Evolutionary conservation across 2,113 vertebrate species (phyloP).

Genomic region (Trematomus loennbergii): DNA sequence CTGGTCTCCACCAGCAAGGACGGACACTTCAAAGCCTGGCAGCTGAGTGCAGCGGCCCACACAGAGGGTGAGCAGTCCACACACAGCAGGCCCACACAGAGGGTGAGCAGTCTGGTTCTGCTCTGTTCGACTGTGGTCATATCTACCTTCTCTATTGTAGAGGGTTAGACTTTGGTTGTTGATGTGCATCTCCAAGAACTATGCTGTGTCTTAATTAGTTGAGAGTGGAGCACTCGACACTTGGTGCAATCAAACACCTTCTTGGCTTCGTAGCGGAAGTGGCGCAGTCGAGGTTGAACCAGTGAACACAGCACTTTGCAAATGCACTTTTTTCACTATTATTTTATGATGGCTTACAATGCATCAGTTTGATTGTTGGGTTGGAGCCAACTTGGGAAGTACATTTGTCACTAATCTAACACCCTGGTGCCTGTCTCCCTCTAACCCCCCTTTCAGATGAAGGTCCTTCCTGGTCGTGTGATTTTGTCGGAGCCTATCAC

Average conservation of each 20-base stretch:
- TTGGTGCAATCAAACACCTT: too few species aligned
- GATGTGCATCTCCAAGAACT: neutral
- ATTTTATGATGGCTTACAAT: too few species aligned
- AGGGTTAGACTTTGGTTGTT: neutral
- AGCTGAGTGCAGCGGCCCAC: slow-evolving; percentile 83
- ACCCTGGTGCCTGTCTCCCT: neutral
- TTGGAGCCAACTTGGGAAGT: neutral
- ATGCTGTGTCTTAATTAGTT: neutral
- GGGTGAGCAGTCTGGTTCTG: slow-evolving; percentile 52
- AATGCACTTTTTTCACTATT: too few species aligned
- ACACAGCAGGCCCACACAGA: slow-evolving; percentile 78
- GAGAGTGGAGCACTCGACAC: too few species aligned
- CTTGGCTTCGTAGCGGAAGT: too few species aligned
- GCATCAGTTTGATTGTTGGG: neutral
- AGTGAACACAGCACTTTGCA: too few species aligned
- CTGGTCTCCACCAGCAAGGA: slow-evolving; percentile 91
- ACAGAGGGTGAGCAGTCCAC: slow-evolving; percentile 65
- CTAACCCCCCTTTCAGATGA: slow-evolving; percentile 70
- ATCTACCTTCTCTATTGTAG: neutral
- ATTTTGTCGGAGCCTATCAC: slow-evolving; percentile 94
- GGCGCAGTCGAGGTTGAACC: too few species aligned
- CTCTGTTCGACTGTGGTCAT: neutral
- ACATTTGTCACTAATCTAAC: slow-evolving; percentile 29
- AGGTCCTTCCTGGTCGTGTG: slow-evolving; percentile 92
- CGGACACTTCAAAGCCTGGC: slow-evolving; percentile 94